Conservation (phyloP, 2,113 vertebrate species). For the Seriola aureovittata region DNA sequence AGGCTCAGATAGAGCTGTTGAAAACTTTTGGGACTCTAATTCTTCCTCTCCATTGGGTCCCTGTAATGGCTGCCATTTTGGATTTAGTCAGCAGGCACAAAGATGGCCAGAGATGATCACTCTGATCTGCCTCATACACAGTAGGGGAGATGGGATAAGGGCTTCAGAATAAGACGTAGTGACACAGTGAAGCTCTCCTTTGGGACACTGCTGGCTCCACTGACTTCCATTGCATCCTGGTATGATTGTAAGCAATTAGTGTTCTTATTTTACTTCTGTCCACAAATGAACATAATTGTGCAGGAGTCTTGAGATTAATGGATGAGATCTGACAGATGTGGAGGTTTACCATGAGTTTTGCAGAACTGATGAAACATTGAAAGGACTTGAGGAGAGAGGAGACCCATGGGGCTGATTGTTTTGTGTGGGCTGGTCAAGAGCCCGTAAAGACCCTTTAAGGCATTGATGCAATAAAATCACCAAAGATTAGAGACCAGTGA, state of each 20-base stretch:
- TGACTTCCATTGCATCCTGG: slow-evolving; percentile 29
- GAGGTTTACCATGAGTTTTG: not conserved
- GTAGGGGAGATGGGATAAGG: slow-evolving; percentile 38
- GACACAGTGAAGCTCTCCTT: slow-evolving; percentile 39
- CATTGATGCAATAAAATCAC: slow-evolving; percentile 17
- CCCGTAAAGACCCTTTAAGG: slow-evolving; percentile 30
- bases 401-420: slow-evolving; percentile 62
- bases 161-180: slow-evolving; percentile 49
- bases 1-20: slow-evolving; percentile 53
- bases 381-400: slow-evolving; percentile 22
- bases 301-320: not conserved
- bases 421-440: slow-evolving; percentile 23
- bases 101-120: slow-evolving; percentile 66
- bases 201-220: slow-evolving; percentile 37
- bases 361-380: slow-evolving; percentile 26
- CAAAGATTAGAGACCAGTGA: slow-evolving; percentile 19
- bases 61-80: slow-evolving; percentile 78
- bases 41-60: slow-evolving; percentile 74
- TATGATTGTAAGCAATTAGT: slow-evolving; percentile 25
- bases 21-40: slow-evolving; percentile 72
- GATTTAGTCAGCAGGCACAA: slow-evolving; percentile 71
- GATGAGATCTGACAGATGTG: not conserved
- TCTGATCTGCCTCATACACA: slow-evolving; percentile 76
- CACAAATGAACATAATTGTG: not conserved
- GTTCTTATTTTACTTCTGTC: slow-evolving; percentile 1